Percentiles rank a stretch among this genome's conserved stretches.
Evolutionary conservation across 2,797 vertebrate genomes (phyloP).

Genomic region (Sarcophilus harrisii): DNA sequence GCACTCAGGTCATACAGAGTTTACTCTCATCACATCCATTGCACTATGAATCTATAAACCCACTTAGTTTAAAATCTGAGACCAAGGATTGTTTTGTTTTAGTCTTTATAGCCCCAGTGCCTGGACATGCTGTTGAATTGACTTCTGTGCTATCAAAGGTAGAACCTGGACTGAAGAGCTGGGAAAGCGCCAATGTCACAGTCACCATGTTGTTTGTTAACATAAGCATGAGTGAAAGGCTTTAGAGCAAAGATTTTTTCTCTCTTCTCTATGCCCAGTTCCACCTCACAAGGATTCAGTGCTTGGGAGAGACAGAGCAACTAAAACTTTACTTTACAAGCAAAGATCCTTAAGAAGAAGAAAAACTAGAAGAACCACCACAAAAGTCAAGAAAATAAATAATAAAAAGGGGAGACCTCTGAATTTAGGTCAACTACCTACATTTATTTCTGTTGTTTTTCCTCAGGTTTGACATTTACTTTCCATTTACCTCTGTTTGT

Average conservation of each 20-base stretch:
- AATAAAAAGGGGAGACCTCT: background rate
- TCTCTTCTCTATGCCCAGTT: background rate
- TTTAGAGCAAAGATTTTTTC: background rate
- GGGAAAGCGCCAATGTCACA: background rate
- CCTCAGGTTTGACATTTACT: constrained; percentile 34
- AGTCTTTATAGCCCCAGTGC: background rate
- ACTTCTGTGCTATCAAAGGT: background rate
- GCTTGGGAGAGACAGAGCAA: constrained; percentile 30
- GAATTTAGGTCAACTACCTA: constrained; percentile 39
- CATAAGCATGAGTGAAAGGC: background rate
- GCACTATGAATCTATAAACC: background rate
- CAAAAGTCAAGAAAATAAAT: background rate
- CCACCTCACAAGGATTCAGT: constrained; percentile 10
- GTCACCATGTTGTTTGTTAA: background rate
- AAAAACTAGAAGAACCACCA: constrained; percentile 12
- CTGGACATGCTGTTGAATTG: background rate
- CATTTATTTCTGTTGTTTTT: constrained; percentile 62
- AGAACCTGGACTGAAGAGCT: background rate
- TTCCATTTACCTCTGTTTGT: constrained; percentile 60
- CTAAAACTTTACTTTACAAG: constrained; percentile 25
- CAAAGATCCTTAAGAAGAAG: constrained; percentile 17
- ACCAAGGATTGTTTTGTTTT: background rate
- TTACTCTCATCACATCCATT: background rate
- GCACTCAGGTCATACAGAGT: no score
- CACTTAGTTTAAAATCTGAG: background rate